A percentile compares a stretch with the other conserved stretches of the same genome.
Evolutionary conservation across 2,888 invertebrate genomes (phyloP).

Genomic region (Trissolcus brochymenae): DNA sequence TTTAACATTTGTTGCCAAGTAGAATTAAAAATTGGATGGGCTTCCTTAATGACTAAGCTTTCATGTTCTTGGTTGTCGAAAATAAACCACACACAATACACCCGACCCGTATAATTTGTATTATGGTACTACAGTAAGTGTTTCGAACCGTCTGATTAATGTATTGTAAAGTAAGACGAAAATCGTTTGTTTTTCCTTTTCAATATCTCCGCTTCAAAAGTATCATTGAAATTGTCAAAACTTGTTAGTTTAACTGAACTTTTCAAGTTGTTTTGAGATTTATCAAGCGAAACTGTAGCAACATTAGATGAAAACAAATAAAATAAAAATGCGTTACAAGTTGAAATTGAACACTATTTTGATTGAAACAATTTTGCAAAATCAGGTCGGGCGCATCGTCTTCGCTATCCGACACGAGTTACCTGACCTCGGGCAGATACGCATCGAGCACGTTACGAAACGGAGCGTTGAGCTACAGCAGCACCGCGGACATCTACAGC

Average conservation of each 20-base stretch:
- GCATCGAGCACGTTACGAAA: conserved; percentile 21
- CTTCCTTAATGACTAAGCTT: neutral
- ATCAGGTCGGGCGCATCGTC: conserved; percentile 72
- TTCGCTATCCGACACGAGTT: conserved; percentile 66
- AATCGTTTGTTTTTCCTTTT: no score
- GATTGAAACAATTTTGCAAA: conserved; percentile 64
- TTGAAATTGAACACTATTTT: neutral
- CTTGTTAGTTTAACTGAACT: no score
- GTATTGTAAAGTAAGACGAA: no score
- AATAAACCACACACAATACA: neutral
- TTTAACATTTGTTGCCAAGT: neutral
- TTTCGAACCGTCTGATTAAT: no score
- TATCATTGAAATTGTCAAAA: no score
- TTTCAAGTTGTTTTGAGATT: no score
- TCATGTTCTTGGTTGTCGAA: neutral
- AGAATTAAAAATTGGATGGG: neutral
- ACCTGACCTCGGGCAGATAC: conserved; percentile 53
- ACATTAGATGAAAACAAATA: no score
- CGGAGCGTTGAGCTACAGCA: conserved; percentile 29
- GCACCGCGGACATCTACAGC: conserved; percentile 79
- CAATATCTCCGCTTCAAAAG: no score
- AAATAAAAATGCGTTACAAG: no score
- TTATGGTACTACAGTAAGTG: no score
- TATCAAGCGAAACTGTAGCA: no score
- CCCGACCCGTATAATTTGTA: neutral